Base-by-base conservation (phyloP, 2,888 invertebrate species). In the Eurois occulta region DNA sequence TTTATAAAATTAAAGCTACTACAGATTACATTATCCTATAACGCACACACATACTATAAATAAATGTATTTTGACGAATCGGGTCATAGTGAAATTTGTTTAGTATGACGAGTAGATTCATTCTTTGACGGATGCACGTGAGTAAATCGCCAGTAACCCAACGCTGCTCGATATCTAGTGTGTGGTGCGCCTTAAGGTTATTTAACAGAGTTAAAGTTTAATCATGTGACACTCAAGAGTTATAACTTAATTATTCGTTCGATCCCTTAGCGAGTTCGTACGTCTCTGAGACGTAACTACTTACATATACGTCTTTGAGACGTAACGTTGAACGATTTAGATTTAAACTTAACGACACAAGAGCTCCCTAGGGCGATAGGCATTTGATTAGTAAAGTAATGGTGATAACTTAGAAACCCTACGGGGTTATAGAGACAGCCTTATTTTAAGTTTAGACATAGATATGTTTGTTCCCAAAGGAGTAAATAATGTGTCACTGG, bases 351-450 rank as follows among this genome's bases (percentile, higher is more conserved):
- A 74, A 72, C 58, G 69, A 62, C 21, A 16, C 64, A 10, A 35
- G 18, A 48, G 18, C 16, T 73, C 77, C 60, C 85, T 35, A 35
- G 7, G 52, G 77, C 35, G n/a, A 64, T 35, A 24, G 41, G 66
- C 16, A 35, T 85, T 66, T 58, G 67, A 80, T 85, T 43, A 65
- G 70, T 70, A 75, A 66, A 55, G 72, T 79, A 38, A 28, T 21
- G 10, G 43, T 62, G 58, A 80, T 72, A 48, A 67, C 72, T 80
- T 52, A 41, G 72, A 76, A 46, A 48, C 62, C 62, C 58, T 13
- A 21, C 7, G 43, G 69, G 11, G 13, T 24, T 75, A 46, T 8
- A 13, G 46, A 43, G 21, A 52, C 60, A 21, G 65, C 18, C 48
- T 11, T 41, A 32, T 70, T 58, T 43, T 46, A 84, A 46, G 52